Evolutionary conservation across 1,140 invertebrate species (phyloP), one percentile per base, ranked within the genome.

Genomic region (Scaptomyza montana): DNA sequence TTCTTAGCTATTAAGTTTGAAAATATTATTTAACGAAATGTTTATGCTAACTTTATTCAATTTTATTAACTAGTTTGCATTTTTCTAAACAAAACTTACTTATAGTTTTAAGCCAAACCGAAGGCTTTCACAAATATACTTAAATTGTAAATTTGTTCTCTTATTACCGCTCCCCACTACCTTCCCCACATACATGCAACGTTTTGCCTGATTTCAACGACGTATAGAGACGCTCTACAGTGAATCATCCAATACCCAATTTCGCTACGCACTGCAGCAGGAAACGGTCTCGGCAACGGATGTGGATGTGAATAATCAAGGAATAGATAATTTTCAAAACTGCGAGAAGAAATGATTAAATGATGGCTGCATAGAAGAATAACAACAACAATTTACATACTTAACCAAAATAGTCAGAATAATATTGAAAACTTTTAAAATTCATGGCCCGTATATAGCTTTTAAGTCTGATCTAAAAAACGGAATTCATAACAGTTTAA

Each of bases 91-190:
- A 69, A 61, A 47, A 46, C 28, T 62, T 77, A 45, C 39, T 70
- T 60, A 10, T 73, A 61, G 21, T 39, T 25, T 12, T 73, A 84
- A 84, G 77, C 64, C 68, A 36, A 54, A 8, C 51, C n/a, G 21
- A 47, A 46, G 60, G 25, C 61, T 56, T 78, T 78, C 63, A 64
- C 74, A 86, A 76, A 81, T 67, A 77, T 86, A 74, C 80, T 78
- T 65, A 89, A 89, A 70, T 79, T 89, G 72, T 69, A 79, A 74
- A 76, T 90, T 77, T 90, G 53, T 90, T 79, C 81, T 90, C 70
- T 81, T 86, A 63, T 89, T 85, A 89, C 65, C 73, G 63, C 63
- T 39, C 77, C 60, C 57, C 25, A 21, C 30, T 30, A 50, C 25
- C 57, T 51, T 2, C 12, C 28, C 39, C 12, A 36, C 43, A 75